Evolutionary conservation across 2,113 vertebrate genomes (phyloP).

Genomic region (Mus spicilegus): DNA sequence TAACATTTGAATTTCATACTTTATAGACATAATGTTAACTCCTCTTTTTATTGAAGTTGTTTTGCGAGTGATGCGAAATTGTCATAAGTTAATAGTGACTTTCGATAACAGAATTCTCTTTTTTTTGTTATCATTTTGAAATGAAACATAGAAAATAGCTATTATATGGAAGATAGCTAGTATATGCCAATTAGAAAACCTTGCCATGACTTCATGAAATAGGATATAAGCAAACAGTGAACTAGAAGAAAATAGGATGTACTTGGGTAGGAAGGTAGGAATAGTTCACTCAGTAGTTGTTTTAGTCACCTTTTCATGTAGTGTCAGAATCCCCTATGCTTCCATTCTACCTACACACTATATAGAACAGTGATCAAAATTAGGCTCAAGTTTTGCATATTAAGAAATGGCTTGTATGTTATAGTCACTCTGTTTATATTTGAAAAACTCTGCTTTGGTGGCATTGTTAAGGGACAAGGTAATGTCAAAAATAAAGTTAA

Average conservation of each 20-base stretch:
- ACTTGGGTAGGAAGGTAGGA: not conserved
- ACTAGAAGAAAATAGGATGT: conserved; percentile 15
- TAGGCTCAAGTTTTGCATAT: conserved; percentile 4
- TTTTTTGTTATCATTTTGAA: conserved; percentile 1
- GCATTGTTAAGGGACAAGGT: not conserved
- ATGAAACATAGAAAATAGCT: conserved; percentile 11
- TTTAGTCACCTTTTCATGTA: not conserved
- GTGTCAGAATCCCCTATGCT: not conserved
- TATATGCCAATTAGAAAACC: conserved; percentile 40
- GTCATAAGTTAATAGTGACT: not conserved
- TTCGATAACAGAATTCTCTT: conserved; percentile 54
- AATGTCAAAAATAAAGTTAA: not conserved
- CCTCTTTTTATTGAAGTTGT: conserved; percentile 35
- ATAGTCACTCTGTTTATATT: conserved; percentile 30
- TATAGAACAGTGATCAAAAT: conserved; percentile 44
- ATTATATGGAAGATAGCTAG: not conserved
- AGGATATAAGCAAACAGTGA: not conserved
- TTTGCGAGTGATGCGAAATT: conserved; percentile 53
- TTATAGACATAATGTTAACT: conserved; percentile 38
- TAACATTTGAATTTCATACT: conserved; percentile 48
- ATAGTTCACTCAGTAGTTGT: not conserved
- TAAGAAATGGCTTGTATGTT: conserved; percentile 29
- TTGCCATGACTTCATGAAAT: conserved; percentile 36
- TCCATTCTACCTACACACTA: not conserved
- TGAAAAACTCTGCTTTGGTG: conserved; percentile 31